Percentiles rank a stretch among this genome's conserved stretches.
Conservation (phyloP, 1,140 invertebrate genomes). For the Drosophila ananassae region DNA sequence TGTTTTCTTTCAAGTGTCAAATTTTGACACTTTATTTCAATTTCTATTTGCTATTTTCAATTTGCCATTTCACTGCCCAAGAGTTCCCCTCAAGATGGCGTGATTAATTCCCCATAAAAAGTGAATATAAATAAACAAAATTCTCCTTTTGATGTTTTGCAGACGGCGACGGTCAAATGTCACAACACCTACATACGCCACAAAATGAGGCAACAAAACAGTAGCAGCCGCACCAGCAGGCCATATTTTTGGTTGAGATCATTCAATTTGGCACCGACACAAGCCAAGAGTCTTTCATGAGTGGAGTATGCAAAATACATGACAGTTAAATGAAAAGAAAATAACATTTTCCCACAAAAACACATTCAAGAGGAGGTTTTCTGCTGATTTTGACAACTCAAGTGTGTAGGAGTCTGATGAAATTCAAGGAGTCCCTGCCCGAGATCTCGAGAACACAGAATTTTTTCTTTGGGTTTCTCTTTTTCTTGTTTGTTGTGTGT, state of each 20-base stretch:
- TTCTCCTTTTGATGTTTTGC: slow-evolving; percentile 46
- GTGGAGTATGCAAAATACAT: slow-evolving; percentile 60
- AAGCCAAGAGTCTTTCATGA: slow-evolving; percentile 11
- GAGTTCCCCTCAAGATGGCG: slow-evolving; percentile 11
- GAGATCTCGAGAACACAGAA: slow-evolving; percentile 36
- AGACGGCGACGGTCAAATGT: slow-evolving; percentile 62
- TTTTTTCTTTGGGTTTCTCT: slow-evolving; percentile 41
- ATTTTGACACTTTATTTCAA: neutral
- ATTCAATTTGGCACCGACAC: slow-evolving; percentile 45
- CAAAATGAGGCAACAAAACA: neutral
- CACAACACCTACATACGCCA: slow-evolving; percentile 58
- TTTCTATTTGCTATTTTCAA: slow-evolving; percentile 9
- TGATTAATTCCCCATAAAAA: slow-evolving; percentile 30
- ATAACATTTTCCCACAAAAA: slow-evolving; percentile 44
- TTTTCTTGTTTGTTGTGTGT: slow-evolving; percentile 5
- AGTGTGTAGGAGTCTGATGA: slow-evolving; percentile 42
- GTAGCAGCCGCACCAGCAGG: slow-evolving; percentile 21
- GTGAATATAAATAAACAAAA: slow-evolving; percentile 28
- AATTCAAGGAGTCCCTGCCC: slow-evolving; percentile 42
- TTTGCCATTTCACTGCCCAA: slow-evolving; percentile 40
- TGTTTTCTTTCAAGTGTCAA: slow-evolving; percentile 2
- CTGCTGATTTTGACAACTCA: slow-evolving; percentile 79
- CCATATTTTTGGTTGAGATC: slow-evolving; percentile 17
- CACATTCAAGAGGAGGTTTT: slow-evolving; percentile 17
- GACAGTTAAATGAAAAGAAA: slow-evolving; percentile 73